phyloP scores from a whole-genome alignment of 2,113 vertebrate species.

The Pollimyrus isidori region DNA sequence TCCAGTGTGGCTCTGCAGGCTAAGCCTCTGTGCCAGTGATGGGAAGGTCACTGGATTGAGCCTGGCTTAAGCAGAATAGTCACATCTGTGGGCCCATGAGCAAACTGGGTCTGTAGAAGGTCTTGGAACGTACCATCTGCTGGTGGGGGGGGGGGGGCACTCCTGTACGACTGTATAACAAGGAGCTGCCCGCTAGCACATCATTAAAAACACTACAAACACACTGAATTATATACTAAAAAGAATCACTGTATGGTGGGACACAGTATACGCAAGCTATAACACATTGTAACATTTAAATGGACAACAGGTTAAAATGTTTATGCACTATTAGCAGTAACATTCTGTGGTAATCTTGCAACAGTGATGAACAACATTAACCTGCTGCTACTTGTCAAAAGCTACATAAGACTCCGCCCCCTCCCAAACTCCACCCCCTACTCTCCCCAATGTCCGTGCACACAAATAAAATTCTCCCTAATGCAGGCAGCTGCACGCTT shows the following conservation, averaged over 20 bases:
- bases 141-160: background rate
- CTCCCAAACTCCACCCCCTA: background rate
- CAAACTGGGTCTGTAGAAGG: background rate
- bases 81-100: background rate
- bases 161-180: background rate
- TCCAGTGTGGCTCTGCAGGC: background rate
- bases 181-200: background rate
- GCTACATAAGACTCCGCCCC: background rate
- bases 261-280: background rate
- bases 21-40: background rate
- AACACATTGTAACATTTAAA: background rate
- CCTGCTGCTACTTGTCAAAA: background rate
- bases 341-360: background rate
- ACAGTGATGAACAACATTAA: background rate
- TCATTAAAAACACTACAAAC: background rate
- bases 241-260: background rate
- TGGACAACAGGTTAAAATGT: background rate
- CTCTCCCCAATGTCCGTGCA: background rate
- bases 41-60: background rate
- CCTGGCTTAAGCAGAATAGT: background rate
- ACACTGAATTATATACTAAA: background rate
- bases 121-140: background rate
- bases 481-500: conserved; percentile 5
- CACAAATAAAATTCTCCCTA: background rate
- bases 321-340: background rate